Base-by-base conservation (phyloP, 2,113 vertebrate species). In the Zeus faber region DNA sequence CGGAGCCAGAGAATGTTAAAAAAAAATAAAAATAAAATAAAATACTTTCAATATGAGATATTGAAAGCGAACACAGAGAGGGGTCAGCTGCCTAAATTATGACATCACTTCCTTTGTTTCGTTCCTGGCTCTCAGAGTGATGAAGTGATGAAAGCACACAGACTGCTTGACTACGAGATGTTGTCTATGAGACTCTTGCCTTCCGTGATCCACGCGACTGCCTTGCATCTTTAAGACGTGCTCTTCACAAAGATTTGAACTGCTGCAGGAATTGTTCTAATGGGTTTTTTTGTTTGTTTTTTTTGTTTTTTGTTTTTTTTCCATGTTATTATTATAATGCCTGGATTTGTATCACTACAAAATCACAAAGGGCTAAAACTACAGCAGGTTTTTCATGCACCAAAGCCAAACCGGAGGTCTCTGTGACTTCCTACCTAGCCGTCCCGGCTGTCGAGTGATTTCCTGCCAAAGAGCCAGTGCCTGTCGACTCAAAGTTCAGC, bases 171-270 rank as follows among this genome's bases (percentile, higher is more conserved):
- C 25, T 49, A 68, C 51, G 46, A 62, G 61, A 70, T 58, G 49
- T 60, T 43, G 52, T 35, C 31, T 47, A 44, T 43, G 55, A 67
- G 58, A 62, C 43, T 4, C 17, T 67, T 66, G 22, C 44, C 52
- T 48, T 64, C 26, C 49, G 62, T 64, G 65, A 72, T 64, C 53
- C 59, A 70, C 57, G 49, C 35, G 56, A 53, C 48, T n/a, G 26
- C 44, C 49, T 50, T 13, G 31, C 48, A 25, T 56, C 33, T 47
- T 24, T 25, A 43, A 67, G 49, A 63, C 37, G 45, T 62, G 44
- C 68, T 71, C 22, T 33, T 69, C 65, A 74, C 76, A 70, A 47
- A 68, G 27, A 45, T 44, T 46, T 52, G 27, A 63, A 77, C 69
- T 73, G 71, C 68, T 77, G 74, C 60, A 53, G 58, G 35, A 43